Conservation (phyloP, 2,113 vertebrate species). For the Oostethus manadensis region DNA sequence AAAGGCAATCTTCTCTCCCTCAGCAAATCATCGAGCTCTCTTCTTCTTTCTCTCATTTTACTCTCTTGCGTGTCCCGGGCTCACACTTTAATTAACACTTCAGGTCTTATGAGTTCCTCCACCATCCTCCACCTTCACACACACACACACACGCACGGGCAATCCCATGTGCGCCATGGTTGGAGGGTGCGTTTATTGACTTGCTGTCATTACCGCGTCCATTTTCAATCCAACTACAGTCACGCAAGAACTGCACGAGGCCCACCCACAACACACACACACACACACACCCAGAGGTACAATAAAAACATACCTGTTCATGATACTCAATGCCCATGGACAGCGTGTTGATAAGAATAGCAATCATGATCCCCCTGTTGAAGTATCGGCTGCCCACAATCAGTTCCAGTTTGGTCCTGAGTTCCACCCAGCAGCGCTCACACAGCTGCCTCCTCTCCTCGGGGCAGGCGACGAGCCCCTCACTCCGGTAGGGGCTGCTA, state of each 20-base stretch:
- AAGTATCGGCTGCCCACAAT: slow-evolving; percentile 97
- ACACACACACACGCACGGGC: slow-evolving; percentile 5
- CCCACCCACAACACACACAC: neutral
- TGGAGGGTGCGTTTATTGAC: slow-evolving; percentile 51
- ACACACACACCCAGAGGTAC: neutral
- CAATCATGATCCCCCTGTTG: slow-evolving; percentile 95
- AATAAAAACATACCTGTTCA: slow-evolving; percentile 79
- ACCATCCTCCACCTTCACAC: slow-evolving; percentile 34
- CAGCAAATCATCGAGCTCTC: slow-evolving; percentile 46
- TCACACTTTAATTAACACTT: slow-evolving; percentile 72
- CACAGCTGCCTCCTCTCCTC: slow-evolving; percentile 24
- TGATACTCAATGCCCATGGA: slow-evolving; percentile 98
- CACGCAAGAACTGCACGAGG: slow-evolving; percentile 9
- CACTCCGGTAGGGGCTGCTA: slow-evolving; percentile 22
- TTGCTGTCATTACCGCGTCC: slow-evolving; percentile 44
- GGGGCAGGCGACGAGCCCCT: slow-evolving; percentile 31
- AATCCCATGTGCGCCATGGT: slow-evolving; percentile 50
- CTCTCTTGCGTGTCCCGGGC: slow-evolving; percentile 48
- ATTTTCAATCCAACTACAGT: slow-evolving; percentile 41
- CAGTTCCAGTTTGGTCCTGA: slow-evolving; percentile 50
- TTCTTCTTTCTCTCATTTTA: slow-evolving; percentile 16
- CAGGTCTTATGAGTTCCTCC: slow-evolving; percentile 61
- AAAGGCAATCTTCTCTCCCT: slow-evolving; percentile 31
- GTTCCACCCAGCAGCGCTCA: slow-evolving; percentile 36
- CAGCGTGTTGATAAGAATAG: slow-evolving; percentile 94